phyloP scores from a whole-genome alignment of 2,113 vertebrate genomes.

The Sterrhoptilus dennistouni region DNA sequence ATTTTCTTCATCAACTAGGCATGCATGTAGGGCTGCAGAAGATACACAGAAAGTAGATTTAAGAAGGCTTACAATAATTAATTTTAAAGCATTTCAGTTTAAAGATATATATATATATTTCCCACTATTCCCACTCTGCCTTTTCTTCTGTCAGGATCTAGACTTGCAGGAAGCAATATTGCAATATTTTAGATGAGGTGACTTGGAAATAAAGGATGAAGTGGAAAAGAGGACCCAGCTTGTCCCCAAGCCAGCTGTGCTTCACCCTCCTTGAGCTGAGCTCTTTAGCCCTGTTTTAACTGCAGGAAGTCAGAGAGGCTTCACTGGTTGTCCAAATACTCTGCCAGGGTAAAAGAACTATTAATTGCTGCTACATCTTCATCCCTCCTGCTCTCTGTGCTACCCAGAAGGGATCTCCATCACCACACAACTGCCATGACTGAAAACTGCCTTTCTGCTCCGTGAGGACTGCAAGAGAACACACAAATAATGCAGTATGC shows the following conservation, averaged over 20 bases:
- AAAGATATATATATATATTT: neutral
- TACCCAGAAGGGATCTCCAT: neutral
- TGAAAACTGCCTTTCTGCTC: neutral
- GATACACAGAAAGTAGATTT: neutral
- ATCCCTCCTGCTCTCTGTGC: too few relatives aligned
- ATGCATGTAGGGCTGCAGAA: neutral
- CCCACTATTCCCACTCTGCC: neutral
- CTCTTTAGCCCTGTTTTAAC: neutral
- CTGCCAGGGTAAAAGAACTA: neutral
- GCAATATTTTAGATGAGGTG: neutral
- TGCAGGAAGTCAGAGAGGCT: neutral
- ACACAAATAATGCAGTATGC: neutral
- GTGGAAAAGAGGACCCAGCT: neutral
- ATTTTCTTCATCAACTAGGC: neutral
- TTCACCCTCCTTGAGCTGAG: neutral
- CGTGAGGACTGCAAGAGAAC: neutral
- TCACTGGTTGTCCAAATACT: neutral
- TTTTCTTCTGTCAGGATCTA: neutral
- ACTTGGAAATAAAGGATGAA: neutral
- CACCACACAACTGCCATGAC: neutral
- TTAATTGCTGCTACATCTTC: neutral
- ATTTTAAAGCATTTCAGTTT: neutral
- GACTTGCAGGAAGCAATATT: neutral
- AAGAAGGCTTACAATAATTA: neutral
- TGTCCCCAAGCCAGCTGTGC: neutral